phyloP scores from a whole-genome alignment of 2,113 vertebrate genomes.

The Mobula hypostoma region DNA sequence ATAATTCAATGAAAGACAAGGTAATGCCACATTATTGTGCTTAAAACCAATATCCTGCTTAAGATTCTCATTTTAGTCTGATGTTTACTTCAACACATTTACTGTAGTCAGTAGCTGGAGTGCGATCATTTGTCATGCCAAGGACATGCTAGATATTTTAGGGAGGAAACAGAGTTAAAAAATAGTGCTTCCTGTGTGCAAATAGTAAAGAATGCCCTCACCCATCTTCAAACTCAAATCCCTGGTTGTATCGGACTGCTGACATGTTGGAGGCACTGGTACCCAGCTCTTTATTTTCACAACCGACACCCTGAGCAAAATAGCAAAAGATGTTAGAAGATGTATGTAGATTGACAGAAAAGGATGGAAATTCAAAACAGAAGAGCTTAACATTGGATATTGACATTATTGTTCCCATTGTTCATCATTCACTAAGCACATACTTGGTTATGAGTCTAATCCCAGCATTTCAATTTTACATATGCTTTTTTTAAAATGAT shows the following conservation, averaged over 20 bases:
- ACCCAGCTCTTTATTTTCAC: neutral
- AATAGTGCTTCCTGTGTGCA: neutral
- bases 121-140: too few species aligned
- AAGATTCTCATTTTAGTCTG: neutral
- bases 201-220: slow-evolving; percentile 50
- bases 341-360: neutral
- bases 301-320: neutral
- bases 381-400: neutral
- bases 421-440: neutral
- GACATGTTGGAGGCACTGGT: slow-evolving; percentile 54
- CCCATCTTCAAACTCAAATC: slow-evolving; percentile 58
- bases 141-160: neutral
- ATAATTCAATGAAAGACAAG: too few species aligned
- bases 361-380: neutral
- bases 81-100: neutral
- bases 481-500: too few species aligned
- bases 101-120: neutral
- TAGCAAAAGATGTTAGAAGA: neutral
- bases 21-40: too few species aligned
- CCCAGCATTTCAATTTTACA: too few species aligned
- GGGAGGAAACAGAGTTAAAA: neutral
- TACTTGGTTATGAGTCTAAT: neutral
- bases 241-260: slow-evolving; percentile 61
- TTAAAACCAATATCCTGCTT: too few species aligned
- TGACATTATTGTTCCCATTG: too few species aligned